These are phyloP conservation scores for Morpho achilles DNA, from an alignment of 2,888 invertebrate species.

Conservation along the genomic window DNA sequence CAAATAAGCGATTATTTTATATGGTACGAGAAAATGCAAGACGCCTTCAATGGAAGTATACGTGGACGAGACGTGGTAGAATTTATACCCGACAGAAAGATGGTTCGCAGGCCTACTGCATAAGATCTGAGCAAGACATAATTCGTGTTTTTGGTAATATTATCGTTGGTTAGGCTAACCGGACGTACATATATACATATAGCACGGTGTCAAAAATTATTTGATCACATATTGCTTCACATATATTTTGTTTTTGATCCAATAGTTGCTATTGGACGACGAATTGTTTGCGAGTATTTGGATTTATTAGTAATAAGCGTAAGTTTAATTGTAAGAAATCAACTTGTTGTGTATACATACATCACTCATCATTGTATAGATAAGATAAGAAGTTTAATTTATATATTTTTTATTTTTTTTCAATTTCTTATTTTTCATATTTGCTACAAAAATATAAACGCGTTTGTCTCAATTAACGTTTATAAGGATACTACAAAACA, in stretches of 20 bases:
- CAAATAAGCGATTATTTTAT: too few relatives aligned
- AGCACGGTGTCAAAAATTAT: too few relatives aligned
- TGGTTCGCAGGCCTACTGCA: neutral
- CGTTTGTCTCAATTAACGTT: too few relatives aligned
- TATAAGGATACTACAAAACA: too few relatives aligned
- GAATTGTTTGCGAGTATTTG: neutral
- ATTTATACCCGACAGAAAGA: neutral
- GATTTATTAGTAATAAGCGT: neutral
- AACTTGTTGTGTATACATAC: neutral
- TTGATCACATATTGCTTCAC: too few relatives aligned
- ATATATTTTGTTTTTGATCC: neutral
- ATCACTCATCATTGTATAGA: neutral
- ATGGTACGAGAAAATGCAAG: neutral
- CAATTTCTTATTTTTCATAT: too few relatives aligned
- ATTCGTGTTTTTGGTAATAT: neutral
- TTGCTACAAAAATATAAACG: too few relatives aligned
- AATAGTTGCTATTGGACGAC: neutral
- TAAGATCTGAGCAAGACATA: neutral
- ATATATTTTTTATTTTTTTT: too few relatives aligned
- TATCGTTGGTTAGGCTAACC: neutral
- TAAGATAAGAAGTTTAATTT: too few relatives aligned
- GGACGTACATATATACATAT: too few relatives aligned
- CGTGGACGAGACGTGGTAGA: neutral
- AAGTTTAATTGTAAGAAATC: neutral
- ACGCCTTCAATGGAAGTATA: neutral